phyloP scores from a whole-genome alignment of 2,113 vertebrate genomes.

The Dolichotis patagonum region DNA sequence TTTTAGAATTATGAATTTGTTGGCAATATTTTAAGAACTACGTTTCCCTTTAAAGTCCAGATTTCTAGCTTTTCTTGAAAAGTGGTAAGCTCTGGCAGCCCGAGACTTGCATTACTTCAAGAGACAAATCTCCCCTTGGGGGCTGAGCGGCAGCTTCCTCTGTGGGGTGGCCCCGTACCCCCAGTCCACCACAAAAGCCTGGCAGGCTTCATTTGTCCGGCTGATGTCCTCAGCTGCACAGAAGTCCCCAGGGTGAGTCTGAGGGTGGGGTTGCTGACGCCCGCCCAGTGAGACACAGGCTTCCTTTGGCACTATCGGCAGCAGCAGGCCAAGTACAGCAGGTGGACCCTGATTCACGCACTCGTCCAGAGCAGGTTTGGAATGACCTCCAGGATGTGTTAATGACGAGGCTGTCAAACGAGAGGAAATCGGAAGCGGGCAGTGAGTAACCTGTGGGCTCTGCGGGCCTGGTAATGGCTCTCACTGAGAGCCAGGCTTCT shows the following conservation, averaged over 20 bases:
- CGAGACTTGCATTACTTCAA: neutral
- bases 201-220: neutral
- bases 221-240: neutral
- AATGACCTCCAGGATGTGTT: neutral
- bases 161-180: fast-evolving
- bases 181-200: neutral
- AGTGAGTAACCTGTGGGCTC: neutral
- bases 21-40: neutral
- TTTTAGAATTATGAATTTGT: conserved; percentile 14
- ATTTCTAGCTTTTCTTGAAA: neutral
- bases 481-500: neutral
- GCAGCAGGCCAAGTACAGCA: neutral
- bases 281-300: neutral
- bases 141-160: neutral
- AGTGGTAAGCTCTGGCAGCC: neutral
- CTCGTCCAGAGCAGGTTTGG: neutral
- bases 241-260: neutral
- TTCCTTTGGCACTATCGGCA: neutral
- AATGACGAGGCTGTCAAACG: neutral
- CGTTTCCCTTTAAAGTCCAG: neutral
- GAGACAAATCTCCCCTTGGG: neutral
- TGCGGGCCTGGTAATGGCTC: neutral
- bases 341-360: neutral
- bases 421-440: neutral
- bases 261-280: neutral